These are phyloP conservation scores for Athrips mouffetella DNA, from an alignment of 2,888 invertebrate genomes.

Conservation along the genomic window DNA sequence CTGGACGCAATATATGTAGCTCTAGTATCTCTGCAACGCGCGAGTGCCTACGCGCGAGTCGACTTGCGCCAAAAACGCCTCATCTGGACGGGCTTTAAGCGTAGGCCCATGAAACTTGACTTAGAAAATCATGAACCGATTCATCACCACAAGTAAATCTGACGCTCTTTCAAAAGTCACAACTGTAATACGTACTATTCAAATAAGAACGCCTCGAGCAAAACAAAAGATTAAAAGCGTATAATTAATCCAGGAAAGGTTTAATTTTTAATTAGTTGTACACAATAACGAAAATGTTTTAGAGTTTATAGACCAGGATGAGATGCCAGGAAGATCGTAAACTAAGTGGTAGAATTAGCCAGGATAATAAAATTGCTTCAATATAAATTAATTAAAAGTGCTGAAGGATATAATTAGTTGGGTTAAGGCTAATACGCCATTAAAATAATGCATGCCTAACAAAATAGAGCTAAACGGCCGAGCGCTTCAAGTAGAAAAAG, in stretches of 20 bases:
- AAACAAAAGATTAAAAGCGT: constrained; percentile 10
- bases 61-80: too few species aligned
- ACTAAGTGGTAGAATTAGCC: constrained; percentile 4
- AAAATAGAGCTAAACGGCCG: constrained; percentile 5
- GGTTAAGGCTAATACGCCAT: neutral
- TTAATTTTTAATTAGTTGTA: constrained; percentile 1
- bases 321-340: constrained; percentile 11
- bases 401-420: neutral
- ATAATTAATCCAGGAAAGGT: neutral
- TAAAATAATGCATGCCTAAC: constrained; percentile 7
- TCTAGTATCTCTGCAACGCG: too few species aligned
- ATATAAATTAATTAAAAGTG: constrained; percentile 5
- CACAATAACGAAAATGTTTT: constrained; percentile 7
- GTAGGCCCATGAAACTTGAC: too few species aligned
- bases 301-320: constrained; percentile 16
- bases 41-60: too few species aligned
- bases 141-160: too few species aligned
- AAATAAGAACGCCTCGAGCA: constrained; percentile 10
- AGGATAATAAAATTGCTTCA: neutral
- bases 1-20: too few species aligned
- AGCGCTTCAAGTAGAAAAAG: constrained; percentile 5
- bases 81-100: too few species aligned
- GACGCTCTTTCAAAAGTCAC: too few species aligned
- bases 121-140: too few species aligned
- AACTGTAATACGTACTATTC: constrained; percentile 10